phyloP scores from a whole-genome alignment of 2,888 invertebrate genomes.

The Ectropis crepuscularia region DNA sequence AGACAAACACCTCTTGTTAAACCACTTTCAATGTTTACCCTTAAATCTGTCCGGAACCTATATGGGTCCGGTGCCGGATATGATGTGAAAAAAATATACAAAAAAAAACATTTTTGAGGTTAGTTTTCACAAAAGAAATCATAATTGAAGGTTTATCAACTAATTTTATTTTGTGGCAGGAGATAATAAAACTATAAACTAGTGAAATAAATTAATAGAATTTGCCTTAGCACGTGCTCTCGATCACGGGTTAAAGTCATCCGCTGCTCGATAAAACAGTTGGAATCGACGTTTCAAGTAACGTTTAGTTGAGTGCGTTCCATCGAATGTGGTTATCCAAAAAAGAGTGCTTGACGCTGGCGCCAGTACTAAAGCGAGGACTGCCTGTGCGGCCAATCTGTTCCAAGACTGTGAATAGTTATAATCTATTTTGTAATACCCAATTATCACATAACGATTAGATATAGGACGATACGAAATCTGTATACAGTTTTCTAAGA shows the following conservation, averaged over 20 bases:
- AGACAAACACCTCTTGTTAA: not conserved
- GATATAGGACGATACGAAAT: slow-evolving; percentile 60
- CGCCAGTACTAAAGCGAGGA: slow-evolving; percentile 39
- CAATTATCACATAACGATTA: slow-evolving; percentile 45
- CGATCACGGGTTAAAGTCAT: slow-evolving; percentile 22
- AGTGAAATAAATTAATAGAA: no score
- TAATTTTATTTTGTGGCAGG: no score
- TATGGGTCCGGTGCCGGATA: no score
- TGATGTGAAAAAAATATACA: no score
- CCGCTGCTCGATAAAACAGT: slow-evolving; percentile 28
- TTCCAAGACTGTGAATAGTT: slow-evolving; percentile 75
- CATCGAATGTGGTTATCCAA: slow-evolving; percentile 10
- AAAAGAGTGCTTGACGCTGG: slow-evolving; percentile 47
- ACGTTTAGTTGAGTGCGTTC: slow-evolving; percentile 12
- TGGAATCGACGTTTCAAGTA: slow-evolving; percentile 19
- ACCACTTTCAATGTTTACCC: no score
- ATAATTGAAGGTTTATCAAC: no score
- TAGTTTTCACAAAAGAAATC: no score
- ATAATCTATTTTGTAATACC: slow-evolving; percentile 55
- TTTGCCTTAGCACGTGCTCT: no score
- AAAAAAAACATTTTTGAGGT: no score
- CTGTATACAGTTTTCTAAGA: slow-evolving; percentile 79
- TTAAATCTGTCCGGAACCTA: no score
- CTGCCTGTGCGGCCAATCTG: slow-evolving; percentile 54
- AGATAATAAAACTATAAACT: no score